Conservation (phyloP, 2,888 invertebrate genomes). For the Osmoderma eremita region DNA sequence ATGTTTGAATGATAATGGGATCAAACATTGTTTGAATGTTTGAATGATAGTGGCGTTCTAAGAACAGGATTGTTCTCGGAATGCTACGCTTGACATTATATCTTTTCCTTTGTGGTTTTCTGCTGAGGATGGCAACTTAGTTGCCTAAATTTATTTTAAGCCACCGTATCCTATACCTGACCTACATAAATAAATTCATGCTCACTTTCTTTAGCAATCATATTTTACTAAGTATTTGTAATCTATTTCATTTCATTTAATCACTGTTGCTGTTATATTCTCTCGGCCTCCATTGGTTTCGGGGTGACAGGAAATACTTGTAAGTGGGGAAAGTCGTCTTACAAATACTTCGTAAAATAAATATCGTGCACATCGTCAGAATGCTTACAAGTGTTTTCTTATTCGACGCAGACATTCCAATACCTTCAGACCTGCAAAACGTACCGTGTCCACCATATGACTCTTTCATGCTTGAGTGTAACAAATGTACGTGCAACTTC, state of each 20-base stretch:
- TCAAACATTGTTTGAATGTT: too few relatives aligned
- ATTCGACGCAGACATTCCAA: conserved; percentile 49
- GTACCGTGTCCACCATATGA: conserved; percentile 66
- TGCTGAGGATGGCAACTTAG: too few relatives aligned
- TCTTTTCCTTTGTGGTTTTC: too few relatives aligned
- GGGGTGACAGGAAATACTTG: conserved; percentile 42
- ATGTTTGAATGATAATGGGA: too few relatives aligned
- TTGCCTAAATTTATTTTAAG: too few relatives aligned
- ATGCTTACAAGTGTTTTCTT: conserved; percentile 48
- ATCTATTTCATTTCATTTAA: conserved; percentile 25
- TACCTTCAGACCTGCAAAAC: conserved; percentile 57
- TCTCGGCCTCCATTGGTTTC: conserved; percentile 21
- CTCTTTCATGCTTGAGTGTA: conserved; percentile 68
- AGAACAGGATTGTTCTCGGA: too few relatives aligned
- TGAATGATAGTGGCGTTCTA: too few relatives aligned
- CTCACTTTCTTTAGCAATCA: conserved; percentile 12
- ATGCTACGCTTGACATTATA: too few relatives aligned
- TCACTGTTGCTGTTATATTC: conserved; percentile 21
- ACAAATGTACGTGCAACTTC: conserved; percentile 69
- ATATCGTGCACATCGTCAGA: not conserved
- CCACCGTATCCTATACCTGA: too few relatives aligned
- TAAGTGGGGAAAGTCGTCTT: conserved; percentile 39
- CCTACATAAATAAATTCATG: conserved; percentile 6
- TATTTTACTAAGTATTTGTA: conserved; percentile 51
- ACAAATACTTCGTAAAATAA: conserved; percentile 47